Conservation (phyloP, 2,113 vertebrate species). For the Propithecus coquereli region DNA sequence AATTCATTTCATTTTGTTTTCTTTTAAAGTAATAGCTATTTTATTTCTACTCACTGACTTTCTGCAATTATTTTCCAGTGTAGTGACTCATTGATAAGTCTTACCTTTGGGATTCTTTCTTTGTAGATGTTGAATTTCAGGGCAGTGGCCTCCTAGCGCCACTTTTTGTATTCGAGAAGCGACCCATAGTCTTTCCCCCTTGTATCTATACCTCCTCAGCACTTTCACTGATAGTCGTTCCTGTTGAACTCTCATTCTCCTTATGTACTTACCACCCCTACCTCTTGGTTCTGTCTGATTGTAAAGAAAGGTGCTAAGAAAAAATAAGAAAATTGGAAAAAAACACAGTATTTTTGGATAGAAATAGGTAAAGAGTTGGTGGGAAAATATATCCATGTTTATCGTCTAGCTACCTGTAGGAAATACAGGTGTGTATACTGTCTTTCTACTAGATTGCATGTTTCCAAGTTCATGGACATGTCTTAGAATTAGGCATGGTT, state of each 20-base stretch:
- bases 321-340: background rate
- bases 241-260: background rate
- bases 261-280: background rate
- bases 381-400: background rate
- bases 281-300: background rate
- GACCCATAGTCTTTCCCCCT: background rate
- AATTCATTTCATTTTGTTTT: background rate
- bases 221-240: background rate
- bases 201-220: background rate
- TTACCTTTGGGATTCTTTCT: slow-evolving; percentile 38
- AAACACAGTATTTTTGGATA: background rate
- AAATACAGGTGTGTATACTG: background rate
- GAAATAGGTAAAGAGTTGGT: background rate
- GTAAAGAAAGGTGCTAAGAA: background rate
- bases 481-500: slow-evolving; percentile 21
- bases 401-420: background rate
- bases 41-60: slow-evolving; percentile 15
- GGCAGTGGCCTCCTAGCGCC: background rate
- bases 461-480: background rate
- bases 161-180: background rate
- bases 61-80: slow-evolving; percentile 26
- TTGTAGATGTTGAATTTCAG: background rate
- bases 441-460: background rate
- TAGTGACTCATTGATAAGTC: background rate
- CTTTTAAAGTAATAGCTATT: background rate